Percentiles rank a stretch among this genome's conserved stretches.
phyloP scores from a whole-genome alignment of 2,797 vertebrate genomes.

The Notoglanidium macrostoma region DNA sequence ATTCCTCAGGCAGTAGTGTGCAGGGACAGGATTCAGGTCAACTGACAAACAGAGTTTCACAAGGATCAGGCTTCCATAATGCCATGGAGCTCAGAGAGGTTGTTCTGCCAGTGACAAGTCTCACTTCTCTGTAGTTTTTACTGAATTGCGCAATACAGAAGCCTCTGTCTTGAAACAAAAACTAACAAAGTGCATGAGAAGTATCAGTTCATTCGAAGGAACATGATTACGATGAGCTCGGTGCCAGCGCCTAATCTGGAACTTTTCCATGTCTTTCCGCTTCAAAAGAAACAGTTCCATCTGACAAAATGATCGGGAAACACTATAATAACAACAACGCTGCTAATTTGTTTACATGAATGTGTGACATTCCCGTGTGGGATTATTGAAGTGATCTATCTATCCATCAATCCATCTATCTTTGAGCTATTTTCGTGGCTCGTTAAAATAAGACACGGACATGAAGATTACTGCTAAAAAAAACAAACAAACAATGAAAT shows the following conservation, averaged over 20 bases:
- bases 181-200: not conserved
- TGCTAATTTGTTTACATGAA: not conserved
- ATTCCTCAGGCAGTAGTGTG: constrained; percentile 83
- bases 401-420: no score
- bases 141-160: not conserved
- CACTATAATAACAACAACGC: not conserved
- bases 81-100: not conserved
- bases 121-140: not conserved
- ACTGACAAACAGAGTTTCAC: constrained; percentile 51
- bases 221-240: not conserved
- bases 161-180: not conserved
- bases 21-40: constrained; percentile 66
- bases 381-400: not conserved
- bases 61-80: not conserved
- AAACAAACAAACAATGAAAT: not conserved
- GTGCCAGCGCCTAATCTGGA: not conserved
- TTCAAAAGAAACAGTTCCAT: not conserved
- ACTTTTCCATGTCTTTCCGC: not conserved
- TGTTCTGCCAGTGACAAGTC: not conserved
- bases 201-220: not conserved
- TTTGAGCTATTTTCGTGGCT: not conserved
- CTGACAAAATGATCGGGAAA: not conserved
- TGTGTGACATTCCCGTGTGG: not conserved
- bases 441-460: not conserved
- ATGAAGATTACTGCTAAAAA: not conserved